Percentiles rank a stretch among this genome's conserved stretches.
Conservation (phyloP, 2,113 vertebrate species). For the Murina feae region DNA sequence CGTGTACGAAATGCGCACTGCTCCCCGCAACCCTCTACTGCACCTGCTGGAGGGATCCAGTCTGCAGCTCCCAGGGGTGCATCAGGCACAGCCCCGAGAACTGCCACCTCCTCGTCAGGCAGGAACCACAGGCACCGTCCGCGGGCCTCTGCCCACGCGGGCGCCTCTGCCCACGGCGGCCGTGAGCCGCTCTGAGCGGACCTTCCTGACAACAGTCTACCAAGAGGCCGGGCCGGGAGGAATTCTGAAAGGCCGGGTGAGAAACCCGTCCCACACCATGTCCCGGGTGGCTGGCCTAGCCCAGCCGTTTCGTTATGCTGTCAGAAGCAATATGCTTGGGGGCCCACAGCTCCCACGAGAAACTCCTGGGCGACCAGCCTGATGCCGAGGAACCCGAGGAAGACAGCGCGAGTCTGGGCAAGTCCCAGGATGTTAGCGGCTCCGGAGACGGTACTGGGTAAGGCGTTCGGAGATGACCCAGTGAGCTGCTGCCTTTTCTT, state of each 20-base stretch:
- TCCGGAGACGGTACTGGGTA: background rate
- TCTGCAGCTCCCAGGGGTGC: background rate
- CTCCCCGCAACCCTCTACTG: background rate
- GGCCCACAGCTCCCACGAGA: background rate
- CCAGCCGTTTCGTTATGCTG: background rate
- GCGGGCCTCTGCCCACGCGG: background rate
- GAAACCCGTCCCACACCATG: background rate
- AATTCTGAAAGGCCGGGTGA: background rate
- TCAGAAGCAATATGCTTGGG: constrained; percentile 26
- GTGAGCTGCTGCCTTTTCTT: background rate
- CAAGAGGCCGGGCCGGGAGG: background rate
- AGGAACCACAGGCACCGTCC: background rate
- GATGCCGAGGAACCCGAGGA: constrained; percentile 12
- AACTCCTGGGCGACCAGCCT: background rate
- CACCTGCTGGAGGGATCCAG: background rate
- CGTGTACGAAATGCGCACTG: background rate
- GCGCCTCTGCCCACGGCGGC: background rate
- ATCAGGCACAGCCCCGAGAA: background rate
- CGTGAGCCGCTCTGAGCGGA: background rate
- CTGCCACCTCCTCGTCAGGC: background rate
- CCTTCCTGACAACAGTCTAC: background rate
- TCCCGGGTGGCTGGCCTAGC: background rate
- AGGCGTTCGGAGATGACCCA: background rate
- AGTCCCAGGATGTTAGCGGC: background rate
- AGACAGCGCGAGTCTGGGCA: background rate